phyloP scores from a whole-genome alignment of 2,888 invertebrate species.

The Andricus curvator region DNA sequence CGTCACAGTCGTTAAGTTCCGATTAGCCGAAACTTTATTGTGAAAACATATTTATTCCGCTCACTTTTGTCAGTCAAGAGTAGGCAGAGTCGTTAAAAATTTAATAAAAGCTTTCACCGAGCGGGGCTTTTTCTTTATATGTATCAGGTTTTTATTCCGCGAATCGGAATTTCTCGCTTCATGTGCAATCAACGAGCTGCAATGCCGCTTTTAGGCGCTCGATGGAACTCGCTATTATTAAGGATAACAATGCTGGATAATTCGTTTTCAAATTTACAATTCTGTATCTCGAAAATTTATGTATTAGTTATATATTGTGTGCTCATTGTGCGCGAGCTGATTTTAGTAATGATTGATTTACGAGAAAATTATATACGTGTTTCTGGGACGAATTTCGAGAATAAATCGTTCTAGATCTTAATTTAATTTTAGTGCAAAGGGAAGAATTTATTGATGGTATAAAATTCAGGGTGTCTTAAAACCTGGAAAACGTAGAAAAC shows the following conservation, averaged over 20 bases:
- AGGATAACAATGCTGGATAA: constrained; percentile 1
- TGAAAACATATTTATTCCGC: too few relatives aligned
- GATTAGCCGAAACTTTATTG: background rate
- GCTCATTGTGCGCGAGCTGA: background rate
- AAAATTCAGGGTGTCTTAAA: too few relatives aligned
- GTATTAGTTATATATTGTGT: background rate
- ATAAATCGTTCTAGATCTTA: too few relatives aligned
- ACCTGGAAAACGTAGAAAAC: too few relatives aligned
- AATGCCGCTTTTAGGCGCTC: constrained; percentile 4
- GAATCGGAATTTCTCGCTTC: background rate
- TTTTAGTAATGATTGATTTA: background rate
- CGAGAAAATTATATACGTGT: too few relatives aligned
- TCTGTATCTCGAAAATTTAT: background rate
- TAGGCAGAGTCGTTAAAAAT: background rate
- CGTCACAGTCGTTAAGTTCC: background rate
- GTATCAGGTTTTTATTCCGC: background rate
- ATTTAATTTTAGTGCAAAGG: too few relatives aligned
- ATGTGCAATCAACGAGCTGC: background rate
- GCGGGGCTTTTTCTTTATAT: background rate
- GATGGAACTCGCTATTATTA: background rate
- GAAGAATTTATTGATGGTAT: too few relatives aligned
- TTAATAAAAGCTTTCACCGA: background rate
- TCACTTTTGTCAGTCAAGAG: background rate
- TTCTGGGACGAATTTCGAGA: too few relatives aligned
- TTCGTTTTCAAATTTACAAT: constrained; percentile 1